These are phyloP conservation scores for Drosophila ustulata DNA, from an alignment of 2,888 invertebrate genomes.

Conservation along the genomic window DNA sequence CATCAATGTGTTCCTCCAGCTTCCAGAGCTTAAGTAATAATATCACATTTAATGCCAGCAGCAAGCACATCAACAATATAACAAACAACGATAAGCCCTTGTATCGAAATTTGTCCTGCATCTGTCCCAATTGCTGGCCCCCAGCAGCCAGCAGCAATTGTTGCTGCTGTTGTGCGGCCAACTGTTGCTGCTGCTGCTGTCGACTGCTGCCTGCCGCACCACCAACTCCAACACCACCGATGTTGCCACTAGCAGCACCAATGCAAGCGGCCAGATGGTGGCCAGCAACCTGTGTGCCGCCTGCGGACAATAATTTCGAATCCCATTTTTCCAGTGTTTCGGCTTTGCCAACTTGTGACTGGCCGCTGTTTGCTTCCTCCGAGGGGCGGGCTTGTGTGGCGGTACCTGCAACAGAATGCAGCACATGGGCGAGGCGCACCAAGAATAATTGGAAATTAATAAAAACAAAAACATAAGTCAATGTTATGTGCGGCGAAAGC, in stretches of 20 bases:
- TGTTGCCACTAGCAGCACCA: constrained; percentile 43
- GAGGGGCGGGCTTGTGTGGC: constrained; percentile 82
- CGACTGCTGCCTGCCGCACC: constrained; percentile 3
- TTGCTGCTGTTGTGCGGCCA: constrained; percentile 42
- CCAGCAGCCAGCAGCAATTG: constrained; percentile 45
- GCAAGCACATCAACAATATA: constrained; percentile 87
- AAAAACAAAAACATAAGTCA: constrained; percentile 3
- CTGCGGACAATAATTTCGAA: constrained; percentile 52
- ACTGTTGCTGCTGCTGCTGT: constrained; percentile 52
- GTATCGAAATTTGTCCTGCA: constrained; percentile 67
- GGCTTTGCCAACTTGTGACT: constrained; percentile 45
- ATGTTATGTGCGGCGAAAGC: constrained; percentile 43
- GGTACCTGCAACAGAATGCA: constrained; percentile 79
- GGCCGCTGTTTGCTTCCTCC: constrained; percentile 74
- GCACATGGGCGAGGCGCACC: constrained; percentile 36
- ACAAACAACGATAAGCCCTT: constrained; percentile 85
- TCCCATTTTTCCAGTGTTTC: constrained; percentile 61
- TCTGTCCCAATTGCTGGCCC: constrained; percentile 45
- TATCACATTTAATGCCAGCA: constrained; percentile 90
- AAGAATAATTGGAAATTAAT: constrained; percentile 23
- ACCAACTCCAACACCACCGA: constrained; percentile 23
- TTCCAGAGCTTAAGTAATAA: constrained; percentile 94
- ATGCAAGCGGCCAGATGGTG: constrained; percentile 42
- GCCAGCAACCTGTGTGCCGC: constrained; percentile 44
- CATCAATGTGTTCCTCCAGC: constrained; percentile 87